Base-by-base conservation (phyloP, 2,797 vertebrate genomes). In the Arrhamphus sclerolepis region DNA sequence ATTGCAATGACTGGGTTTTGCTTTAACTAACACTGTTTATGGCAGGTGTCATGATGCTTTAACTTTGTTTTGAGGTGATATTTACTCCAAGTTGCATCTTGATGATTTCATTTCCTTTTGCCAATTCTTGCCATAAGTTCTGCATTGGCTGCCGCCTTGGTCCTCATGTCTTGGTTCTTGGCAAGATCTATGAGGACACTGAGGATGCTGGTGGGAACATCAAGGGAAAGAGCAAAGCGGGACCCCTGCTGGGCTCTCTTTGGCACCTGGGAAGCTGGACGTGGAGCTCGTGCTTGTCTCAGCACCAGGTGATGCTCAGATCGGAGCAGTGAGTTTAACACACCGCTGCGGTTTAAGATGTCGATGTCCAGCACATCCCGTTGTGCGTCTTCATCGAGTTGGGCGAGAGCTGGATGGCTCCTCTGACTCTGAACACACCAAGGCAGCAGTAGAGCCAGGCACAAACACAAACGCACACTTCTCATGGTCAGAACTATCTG, bases 101-200 rank as follows among this genome's bases (percentile, higher is more conserved):
- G 77, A 70, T 22, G 19, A 34, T 7, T 61, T 90, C 55, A 94
- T 88, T 91, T 94, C 87, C 91, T 90, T 56, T 86, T 91, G 62
- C 95, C 94, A 0, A 95, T 92, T 16, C 76, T 89, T 29, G 94
- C 93, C 95, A 95, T 94, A 64, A 95, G 90, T 81, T 95, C 82
- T 0, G 94, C 93, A 0, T 95, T 95, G 62, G 94, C 92, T 0
- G 93, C 94, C 0, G 93, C 94, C 76, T 93, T 95, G 81, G 89
- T 91, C 44, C 89, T 91, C 89, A 94, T 89, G 70, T 95, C 93
- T 65, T 94, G 92, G 82, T 94, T 94, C 84, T 93, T 94, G 80
- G 92, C 94, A 75, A 94, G 82, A 62, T 95, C 93, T 0, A 95
- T 92, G 61, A 94, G 91, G 59, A 93, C 91, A 18, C 92, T 93